phyloP scores from a whole-genome alignment of 2,888 invertebrate species.

The Helleia helle region DNA sequence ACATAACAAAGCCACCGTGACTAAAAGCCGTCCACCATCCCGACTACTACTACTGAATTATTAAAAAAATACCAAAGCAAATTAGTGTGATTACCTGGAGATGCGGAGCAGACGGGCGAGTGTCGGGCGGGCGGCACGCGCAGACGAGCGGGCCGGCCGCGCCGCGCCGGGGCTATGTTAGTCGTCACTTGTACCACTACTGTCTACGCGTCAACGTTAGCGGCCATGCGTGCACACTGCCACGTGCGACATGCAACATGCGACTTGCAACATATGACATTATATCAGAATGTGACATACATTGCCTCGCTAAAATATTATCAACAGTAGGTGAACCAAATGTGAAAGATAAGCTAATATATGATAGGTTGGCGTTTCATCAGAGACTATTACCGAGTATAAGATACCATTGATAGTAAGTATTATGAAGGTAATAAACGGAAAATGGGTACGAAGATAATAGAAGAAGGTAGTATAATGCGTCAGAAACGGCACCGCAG shows the following conservation, averaged over 20 bases:
- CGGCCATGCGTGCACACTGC: constrained; percentile 12
- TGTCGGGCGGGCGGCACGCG: no score
- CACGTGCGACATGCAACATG: constrained; percentile 19
- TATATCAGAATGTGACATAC: no score
- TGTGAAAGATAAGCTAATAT: not conserved
- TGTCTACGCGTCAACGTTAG: not conserved
- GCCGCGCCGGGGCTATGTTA: constrained; percentile 20
- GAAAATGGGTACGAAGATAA: not conserved
- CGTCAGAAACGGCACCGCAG: not conserved
- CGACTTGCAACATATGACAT: constrained; percentile 8
- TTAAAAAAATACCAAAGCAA: not conserved
- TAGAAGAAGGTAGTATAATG: not conserved
- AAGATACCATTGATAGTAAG: not conserved
- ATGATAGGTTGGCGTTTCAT: not conserved
- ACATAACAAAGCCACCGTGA: no score
- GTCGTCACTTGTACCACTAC: constrained; percentile 49
- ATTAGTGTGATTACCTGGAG: not conserved
- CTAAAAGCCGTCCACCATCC: no score
- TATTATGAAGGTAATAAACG: not conserved
- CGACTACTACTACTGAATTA: no score
- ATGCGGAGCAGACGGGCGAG: no score
- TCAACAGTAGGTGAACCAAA: not conserved
- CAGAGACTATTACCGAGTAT: not conserved
- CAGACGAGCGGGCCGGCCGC: constrained; percentile 2
- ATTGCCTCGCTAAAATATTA: not conserved